Evolutionary conservation across 2,113 vertebrate species (phyloP), one percentile per base, ranked within the genome.

Genomic region (Aphelocoma coerulescens): DNA sequence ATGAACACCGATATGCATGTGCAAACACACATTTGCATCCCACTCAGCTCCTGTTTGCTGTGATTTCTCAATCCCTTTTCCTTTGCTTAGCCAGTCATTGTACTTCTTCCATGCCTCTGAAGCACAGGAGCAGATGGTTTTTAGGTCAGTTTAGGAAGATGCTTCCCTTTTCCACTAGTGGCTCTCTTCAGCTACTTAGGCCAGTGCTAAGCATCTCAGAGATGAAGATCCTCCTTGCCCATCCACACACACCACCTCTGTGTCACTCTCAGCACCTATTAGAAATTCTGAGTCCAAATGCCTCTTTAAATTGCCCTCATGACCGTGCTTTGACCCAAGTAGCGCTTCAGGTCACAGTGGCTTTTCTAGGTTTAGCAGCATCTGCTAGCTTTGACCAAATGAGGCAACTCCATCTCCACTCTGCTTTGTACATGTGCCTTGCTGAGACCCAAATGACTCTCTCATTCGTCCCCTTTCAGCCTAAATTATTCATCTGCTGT

Each of bases 401-500:
- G 78, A 76, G 51, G 58, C 48, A 82, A 41, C 46, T 75, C 48
- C 69, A 35, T 73, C 51, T 84, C 59, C 30, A 6, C 33, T 88
- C 63, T 46, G 24, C 49, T 83, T 54, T 49, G 66, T 65, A 68
- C 67, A 24, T 1, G 13, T 93, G 66, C 54, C 46, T 93, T 81
- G 43, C 59, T 28, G 51, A 79, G n/a, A 54, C 63, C 80, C 55
- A 76, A 27, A 79, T 82, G 52, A 17, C 62, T 89, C 76, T 62
- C 55, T 83, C 21, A 5, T 20, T 80, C 61, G 89, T 92, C 89
- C 84, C 58, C 48, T 93, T 91, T 62, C 91, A 80, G 78, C 58
- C 88, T 97, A 89, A 96, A 96, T 97, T 97, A 96, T 96, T 97
- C 59, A 97, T 91, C 62, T 65, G 51, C 79, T 71, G 59, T 97